phyloP scores from a whole-genome alignment of 92 coral and sea anemone species.

The Paramuricea clavata region DNA sequence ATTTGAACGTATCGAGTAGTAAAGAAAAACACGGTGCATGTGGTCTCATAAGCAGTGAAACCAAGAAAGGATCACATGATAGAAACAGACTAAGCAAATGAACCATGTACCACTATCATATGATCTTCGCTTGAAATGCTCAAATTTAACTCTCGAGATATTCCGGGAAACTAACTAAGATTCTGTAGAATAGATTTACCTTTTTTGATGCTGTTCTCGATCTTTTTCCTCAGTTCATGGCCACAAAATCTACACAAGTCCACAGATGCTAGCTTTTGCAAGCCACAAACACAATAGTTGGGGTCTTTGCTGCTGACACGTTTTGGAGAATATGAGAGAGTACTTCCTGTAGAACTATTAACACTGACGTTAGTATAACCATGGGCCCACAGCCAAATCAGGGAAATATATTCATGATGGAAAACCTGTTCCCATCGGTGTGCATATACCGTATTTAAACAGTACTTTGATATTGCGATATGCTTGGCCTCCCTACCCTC shows the following conservation, averaged over 20 bases:
- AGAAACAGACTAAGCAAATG: too few relatives aligned
- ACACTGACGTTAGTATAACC: constrained; percentile 1
- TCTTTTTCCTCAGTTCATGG: constrained; percentile 8
- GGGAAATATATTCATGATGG: constrained; percentile 14
- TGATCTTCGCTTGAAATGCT: too few relatives aligned
- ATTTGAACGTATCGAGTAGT: too few relatives aligned
- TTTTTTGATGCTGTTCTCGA: background rate
- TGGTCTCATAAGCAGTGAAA: too few relatives aligned
- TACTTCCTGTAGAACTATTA: constrained; percentile 5
- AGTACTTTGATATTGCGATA: background rate
- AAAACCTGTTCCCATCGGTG: constrained; percentile 19
- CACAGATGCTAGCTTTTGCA: background rate
- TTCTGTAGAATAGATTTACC: background rate
- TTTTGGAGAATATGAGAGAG: background rate
- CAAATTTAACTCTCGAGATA: too few relatives aligned
- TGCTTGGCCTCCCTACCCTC: constrained; percentile 27
- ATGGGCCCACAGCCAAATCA: constrained; percentile 5
- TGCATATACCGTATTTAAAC: background rate
- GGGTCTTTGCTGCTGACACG: background rate
- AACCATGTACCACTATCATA: too few relatives aligned
- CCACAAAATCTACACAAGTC: constrained; percentile 10
- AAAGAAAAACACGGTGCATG: too few relatives aligned
- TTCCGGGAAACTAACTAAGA: too few relatives aligned
- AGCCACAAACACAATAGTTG: background rate
- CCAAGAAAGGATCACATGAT: too few relatives aligned